A percentile compares a stretch with the other conserved stretches of the same genome.
Conservation (phyloP, 1,140 invertebrate species). For the Cataglyphis hispanica region DNA sequence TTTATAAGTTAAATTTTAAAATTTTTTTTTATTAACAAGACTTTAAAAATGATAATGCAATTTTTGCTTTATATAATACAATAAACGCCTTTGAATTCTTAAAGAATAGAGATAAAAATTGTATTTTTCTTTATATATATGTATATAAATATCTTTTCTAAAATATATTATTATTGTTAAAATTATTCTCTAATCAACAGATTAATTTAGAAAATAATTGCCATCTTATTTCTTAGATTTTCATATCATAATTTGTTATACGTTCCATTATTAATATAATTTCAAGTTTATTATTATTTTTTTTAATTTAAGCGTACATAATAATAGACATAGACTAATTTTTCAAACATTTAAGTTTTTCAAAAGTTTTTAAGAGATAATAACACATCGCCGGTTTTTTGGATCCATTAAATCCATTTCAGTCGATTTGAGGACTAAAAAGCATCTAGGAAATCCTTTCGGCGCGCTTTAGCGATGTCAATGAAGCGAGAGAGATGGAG, state of each 20-base stretch:
- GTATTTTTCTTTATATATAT: background rate
- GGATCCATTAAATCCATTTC: slow-evolving; percentile 20
- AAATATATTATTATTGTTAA: background rate
- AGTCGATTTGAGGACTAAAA: slow-evolving; percentile 50
- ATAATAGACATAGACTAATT: background rate
- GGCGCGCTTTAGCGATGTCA: slow-evolving; percentile 40
- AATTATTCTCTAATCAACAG: background rate
- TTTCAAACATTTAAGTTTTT: background rate
- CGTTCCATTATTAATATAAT: background rate
- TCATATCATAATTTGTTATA: background rate
- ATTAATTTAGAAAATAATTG: slow-evolving; percentile 28
- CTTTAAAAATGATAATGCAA: background rate
- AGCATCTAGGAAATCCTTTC: slow-evolving; percentile 55
- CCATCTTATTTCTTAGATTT: background rate
- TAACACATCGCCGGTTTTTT: background rate
- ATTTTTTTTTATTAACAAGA: background rate
- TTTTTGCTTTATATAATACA: background rate
- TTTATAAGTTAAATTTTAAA: background rate
- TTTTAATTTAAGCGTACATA: background rate
- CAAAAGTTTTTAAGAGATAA: slow-evolving; percentile 18
- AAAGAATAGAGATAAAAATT: background rate
- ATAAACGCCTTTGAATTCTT: background rate
- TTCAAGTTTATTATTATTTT: background rate
- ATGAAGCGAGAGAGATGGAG: slow-evolving; percentile 34
- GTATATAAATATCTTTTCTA: background rate